Base-by-base conservation (phyloP, 2,797 vertebrate species). In the Otus scops region DNA sequence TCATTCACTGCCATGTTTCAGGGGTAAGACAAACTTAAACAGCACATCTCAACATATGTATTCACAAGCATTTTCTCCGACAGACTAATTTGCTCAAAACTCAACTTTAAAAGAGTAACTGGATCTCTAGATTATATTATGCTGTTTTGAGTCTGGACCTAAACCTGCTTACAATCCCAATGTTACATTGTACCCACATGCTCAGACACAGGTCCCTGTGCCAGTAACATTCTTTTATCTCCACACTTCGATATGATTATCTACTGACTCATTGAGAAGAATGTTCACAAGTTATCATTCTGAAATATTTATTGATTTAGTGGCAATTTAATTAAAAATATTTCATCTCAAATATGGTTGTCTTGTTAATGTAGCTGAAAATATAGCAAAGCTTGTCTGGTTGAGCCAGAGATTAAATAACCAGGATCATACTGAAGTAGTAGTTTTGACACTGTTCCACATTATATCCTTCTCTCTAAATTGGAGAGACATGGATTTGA, bases 341-440 rank as follows among this genome's bases (percentile, higher is more conserved):
- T 38, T 86, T 89, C 5, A 82, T 76, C 36, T 50, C 53, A 87
- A 48, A 93, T 51, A 41, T 3, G 1, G 5, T 50, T 95, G 18
- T 36, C 50, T 71, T 87, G 30, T 77, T 51, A 63, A 85, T 93
- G 48, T 30, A 59, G 16, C 43, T 76, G 18, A 89, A 89, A 85
- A 95, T 51, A 43, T 5, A 89, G 39, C 14, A 80, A 79, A 77
- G 9, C 5, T 82, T 53, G 4, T 38, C 48, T 89, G 53, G 15
- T 41, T 92, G 38, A 95, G 27, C 6, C 34, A 88, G 50, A 92
- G 45, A 79, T 93, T 67, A 84, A 86, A 91, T 85, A 36, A 78
- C 30, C 17, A 57, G 27, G 38, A 56, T 56, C 22, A 32, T 48
- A 63, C 0, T 85, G 47, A 83, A 60, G 43, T 45, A 45, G 19